Percentiles rank a stretch among this genome's conserved stretches.
Conservation (phyloP, 2,113 vertebrate species). For the Platysteira castanea region DNA sequence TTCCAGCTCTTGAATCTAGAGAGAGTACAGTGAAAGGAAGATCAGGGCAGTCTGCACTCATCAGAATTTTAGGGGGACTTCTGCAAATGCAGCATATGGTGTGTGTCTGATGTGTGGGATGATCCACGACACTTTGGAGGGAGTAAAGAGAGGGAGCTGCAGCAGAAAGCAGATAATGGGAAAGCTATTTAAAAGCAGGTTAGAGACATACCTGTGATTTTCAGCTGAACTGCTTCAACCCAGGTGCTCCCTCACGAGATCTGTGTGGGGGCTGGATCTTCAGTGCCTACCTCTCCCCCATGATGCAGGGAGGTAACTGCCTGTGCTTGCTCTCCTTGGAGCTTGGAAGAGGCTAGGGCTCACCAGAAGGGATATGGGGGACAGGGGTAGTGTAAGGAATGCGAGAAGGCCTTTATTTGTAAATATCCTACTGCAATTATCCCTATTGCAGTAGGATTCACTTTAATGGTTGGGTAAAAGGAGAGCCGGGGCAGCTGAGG, state of each 20-base stretch:
- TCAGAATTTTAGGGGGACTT: not conserved
- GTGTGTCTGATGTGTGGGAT: rapidly evolving
- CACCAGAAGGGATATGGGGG: not conserved
- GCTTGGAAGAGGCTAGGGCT: not conserved
- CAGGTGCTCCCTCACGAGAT: not conserved
- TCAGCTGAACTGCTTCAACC: not conserved
- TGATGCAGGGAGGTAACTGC: not conserved
- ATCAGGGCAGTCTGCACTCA: not conserved
- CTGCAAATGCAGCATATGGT: not conserved
- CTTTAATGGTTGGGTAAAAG: not conserved
- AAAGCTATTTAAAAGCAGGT: not conserved
- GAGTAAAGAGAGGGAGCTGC: not conserved
- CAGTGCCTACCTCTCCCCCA: not conserved
- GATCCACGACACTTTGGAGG: not conserved
- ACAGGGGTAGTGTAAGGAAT: not conserved
- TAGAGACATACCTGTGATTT: not conserved
- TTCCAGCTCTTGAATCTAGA: not conserved
- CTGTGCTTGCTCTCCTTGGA: not conserved
- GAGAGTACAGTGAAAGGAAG: not conserved
- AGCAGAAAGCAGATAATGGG: not conserved
- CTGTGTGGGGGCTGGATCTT: not conserved
- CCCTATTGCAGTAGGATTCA: not conserved
- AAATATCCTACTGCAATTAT: too few species aligned
- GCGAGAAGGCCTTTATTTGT: not conserved
- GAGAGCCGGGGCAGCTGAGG: not conserved